Evolutionary conservation across 2,797 vertebrate genomes (phyloP).

Genomic region (Bradypus variegatus): DNA sequence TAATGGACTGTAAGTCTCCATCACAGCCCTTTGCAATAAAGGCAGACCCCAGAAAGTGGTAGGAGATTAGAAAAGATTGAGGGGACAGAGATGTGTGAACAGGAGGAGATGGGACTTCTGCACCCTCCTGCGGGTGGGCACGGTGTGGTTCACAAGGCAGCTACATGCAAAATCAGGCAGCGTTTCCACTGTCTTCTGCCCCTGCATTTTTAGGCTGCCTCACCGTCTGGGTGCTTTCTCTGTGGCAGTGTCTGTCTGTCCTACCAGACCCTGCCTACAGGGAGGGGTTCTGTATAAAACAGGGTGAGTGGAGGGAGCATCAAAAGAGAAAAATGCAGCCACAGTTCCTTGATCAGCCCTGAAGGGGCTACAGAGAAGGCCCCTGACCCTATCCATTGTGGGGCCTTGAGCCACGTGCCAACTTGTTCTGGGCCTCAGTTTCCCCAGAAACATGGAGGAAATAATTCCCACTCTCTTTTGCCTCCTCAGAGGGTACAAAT

Average conservation of each 20-base stretch:
- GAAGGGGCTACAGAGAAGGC: accelerated
- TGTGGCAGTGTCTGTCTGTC: accelerated
- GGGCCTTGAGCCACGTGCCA: not conserved
- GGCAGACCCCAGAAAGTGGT: not conserved
- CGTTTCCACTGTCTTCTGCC: not conserved
- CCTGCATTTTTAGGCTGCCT: not conserved
- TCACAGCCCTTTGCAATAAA: not conserved
- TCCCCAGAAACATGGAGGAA: not conserved
- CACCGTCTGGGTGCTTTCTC: not conserved
- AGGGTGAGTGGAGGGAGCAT: not conserved
- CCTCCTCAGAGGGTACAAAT: not conserved
- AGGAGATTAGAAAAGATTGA: not conserved
- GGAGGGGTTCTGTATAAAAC: not conserved
- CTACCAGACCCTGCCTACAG: accelerated
- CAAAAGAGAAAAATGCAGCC: not conserved
- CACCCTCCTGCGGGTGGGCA: not conserved
- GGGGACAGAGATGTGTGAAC: not conserved
- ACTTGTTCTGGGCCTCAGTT: not conserved
- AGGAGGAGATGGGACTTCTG: too few species aligned
- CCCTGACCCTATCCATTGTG: not conserved
- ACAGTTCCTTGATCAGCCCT: too few species aligned
- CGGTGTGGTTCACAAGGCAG: not conserved
- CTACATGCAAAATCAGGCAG: not conserved
- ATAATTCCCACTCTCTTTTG: not conserved
- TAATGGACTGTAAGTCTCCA: not conserved